Evolutionary conservation across 1,140 invertebrate species (phyloP), one percentile per base, ranked within the genome.

Genomic region (Drosophila equinoxialis): DNA sequence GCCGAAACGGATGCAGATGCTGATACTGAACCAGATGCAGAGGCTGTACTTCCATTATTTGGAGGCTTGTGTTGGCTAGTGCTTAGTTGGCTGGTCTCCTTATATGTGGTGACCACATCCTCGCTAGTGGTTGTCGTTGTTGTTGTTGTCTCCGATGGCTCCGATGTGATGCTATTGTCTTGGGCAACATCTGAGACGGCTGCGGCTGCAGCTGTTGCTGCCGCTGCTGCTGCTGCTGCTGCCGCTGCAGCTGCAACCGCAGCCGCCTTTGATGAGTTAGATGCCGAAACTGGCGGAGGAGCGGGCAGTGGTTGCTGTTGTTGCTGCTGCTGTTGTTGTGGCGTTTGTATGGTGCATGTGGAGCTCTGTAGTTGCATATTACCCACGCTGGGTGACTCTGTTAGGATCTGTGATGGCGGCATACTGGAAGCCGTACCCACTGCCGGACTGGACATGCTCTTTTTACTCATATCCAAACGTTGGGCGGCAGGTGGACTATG

Each of bases 51-150:
- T 11, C 78, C 86, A 37, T 87, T 91, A 37, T 87, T 91, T 64
- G 55, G 37, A 8, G 75, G 67, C 74, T 77, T 77, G 14, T 71
- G 66, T 61, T 71, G 74, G 69, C 80, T 84, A 20, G 77, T 72
- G 48, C 84, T 81, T 37, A 79, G 71, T 65, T 91, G 83, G 69
- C 90, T 91, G 48, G 89, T 77, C 72, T 92, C 91, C 65, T 92
- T 92, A 64, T 90, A 92, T 20, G 91, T 92, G 58, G 91, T 92
- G 6, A 92, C 89, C 48, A 92, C 91, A 61, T 92, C 91, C 61
- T 92, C 91, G 71, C 90, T 91, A 45, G 91, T 92, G 65, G 91
- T 92, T 59, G 90, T 92, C 39, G 91, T 91, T 37, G 87, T 92
- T 20, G 91, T 92, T 58, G 91, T 92, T 14, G 90, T 86, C 75